Base-by-base conservation (phyloP, 2,888 invertebrate genomes). In the Fragum sueziense region DNA sequence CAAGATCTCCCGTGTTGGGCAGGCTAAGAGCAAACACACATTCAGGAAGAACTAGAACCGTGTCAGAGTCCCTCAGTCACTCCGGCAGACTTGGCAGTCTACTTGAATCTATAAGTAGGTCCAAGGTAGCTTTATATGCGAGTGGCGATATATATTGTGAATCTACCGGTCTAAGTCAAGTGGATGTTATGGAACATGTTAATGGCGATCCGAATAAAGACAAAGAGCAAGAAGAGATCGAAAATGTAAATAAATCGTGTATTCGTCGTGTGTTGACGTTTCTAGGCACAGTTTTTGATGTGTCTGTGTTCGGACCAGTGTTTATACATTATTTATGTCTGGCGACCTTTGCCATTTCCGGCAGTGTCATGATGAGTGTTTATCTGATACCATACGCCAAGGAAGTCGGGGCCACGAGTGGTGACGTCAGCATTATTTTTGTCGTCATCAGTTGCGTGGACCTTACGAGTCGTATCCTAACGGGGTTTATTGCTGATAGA, bases 341-440 rank as follows among this genome's bases (percentile, higher is more conserved):
- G 25, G 77, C 72, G 17, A n/a, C n/a, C 4, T n/a, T 73, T 9
- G 25, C 33, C 11, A 34, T 68, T 59, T 70, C 77, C 20, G 70
- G 57, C 11, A 57, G 41, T 34, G 54, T 76, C 0, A 31, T 76
- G 47, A 33, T 71, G 25, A 54, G 47, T 37, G 52, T 71, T 11
- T 76, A 67, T 37, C 22, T 72, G n/a, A 62, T 62, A n/a, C 70
- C 70, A 1, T 54, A 33, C 14, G 70, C 68, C n/a, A 77, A 77
- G 51, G 77, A 77, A 22, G 68, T 77, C 1, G 77, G 77, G 6
- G 25, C 70, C 59, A 31, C 61, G 0, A 72, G 52, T 25, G 25
- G 27, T 9, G 51, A 68, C 20, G 34, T 52, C 27, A 62, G 77
- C n/a, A 33, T 61, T 20, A 33, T 77, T 27, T 61, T 77, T 22